Evolutionary conservation across 2,113 vertebrate species (phyloP).

Genomic region (Platysteira castanea): DNA sequence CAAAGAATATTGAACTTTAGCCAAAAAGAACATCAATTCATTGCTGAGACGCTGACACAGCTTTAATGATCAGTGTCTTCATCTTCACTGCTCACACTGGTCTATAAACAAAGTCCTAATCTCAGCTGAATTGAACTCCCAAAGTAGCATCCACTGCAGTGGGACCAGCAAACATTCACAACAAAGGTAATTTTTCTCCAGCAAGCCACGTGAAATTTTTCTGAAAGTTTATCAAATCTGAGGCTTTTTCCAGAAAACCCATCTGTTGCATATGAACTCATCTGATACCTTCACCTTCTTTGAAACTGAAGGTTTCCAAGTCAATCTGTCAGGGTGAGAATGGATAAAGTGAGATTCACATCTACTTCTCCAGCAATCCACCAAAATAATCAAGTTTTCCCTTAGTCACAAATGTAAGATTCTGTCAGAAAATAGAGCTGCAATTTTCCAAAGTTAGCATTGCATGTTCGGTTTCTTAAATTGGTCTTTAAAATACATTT

Average conservation of each 20-base stretch:
- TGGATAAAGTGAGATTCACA: background rate
- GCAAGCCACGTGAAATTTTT: background rate
- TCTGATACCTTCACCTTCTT: constrained; percentile 1
- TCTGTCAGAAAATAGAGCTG: background rate
- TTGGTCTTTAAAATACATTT: background rate
- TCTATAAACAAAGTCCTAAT: background rate
- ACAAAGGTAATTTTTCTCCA: background rate
- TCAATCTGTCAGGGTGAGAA: background rate
- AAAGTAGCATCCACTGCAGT: background rate
- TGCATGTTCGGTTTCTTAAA: background rate
- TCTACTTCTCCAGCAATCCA: background rate
- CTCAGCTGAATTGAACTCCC: background rate
- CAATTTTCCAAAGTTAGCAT: background rate
- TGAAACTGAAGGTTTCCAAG: constrained; percentile 2
- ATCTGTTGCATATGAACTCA: constrained; percentile 27
- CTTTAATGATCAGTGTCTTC: background rate
- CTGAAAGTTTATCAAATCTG: background rate
- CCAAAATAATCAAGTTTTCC: background rate
- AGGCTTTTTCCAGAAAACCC: background rate
- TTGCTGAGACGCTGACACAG: background rate
- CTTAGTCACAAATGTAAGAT: background rate
- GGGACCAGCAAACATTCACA: background rate
- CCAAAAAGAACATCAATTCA: background rate
- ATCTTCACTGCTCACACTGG: background rate
- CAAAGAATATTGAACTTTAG: background rate